Percentiles rank a stretch among this genome's conserved stretches.
Conservation (phyloP, 64 coral and sea anemone genomes). For the Trachythela sp. region DNA sequence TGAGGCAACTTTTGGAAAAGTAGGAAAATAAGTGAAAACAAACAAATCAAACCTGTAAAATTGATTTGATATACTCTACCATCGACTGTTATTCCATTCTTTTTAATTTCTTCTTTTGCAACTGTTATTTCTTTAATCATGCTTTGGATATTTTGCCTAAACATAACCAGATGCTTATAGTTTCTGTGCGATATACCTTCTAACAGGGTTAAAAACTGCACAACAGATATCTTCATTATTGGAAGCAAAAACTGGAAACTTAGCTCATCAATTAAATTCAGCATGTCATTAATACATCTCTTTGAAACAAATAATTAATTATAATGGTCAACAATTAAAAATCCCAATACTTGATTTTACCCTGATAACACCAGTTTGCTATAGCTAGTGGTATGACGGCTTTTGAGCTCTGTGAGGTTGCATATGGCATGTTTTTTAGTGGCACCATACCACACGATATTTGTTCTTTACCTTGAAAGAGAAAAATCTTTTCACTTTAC, state of each 20-base stretch:
- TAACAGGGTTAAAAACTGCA: not conserved
- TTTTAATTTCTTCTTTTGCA: constrained; percentile 34
- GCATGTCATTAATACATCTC: not conserved
- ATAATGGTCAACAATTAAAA: no score
- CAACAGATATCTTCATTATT: not conserved
- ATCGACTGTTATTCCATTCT: constrained; percentile 23
- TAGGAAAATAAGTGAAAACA: no score
- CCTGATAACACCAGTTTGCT: not conserved
- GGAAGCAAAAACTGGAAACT: not conserved
- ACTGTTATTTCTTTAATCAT: not conserved
- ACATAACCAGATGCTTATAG: not conserved
- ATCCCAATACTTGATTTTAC: not conserved
- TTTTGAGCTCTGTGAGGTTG: not conserved
- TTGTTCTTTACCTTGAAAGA: constrained; percentile 6
- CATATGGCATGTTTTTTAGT: not conserved
- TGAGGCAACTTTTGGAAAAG: no score
- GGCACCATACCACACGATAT: not conserved
- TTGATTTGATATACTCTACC: constrained; percentile 23
- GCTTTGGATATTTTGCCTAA: constrained; percentile 28
- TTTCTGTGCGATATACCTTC: not conserved
- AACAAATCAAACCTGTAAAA: constrained; percentile 5
- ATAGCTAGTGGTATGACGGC: not conserved
- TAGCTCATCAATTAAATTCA: not conserved
- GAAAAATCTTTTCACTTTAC: not conserved
- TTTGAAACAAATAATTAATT: not conserved